Conservation (phyloP, 1,140 invertebrate genomes). For the Platyura marginata region DNA sequence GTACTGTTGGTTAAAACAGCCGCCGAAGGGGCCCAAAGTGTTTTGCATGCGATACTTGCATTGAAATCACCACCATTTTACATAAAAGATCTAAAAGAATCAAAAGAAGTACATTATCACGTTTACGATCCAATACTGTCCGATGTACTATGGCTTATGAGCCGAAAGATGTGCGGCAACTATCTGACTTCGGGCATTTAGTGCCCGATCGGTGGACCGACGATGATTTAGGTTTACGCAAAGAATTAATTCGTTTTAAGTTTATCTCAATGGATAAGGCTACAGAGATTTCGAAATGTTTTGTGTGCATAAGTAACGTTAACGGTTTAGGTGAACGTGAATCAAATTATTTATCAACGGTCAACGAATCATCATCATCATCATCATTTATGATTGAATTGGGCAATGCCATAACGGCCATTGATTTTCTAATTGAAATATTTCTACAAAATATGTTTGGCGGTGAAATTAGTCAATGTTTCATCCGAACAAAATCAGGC, state of each 20-base stretch:
- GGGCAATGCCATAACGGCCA: conserved; percentile 13
- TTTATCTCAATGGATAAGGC: neutral
- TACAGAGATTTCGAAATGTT: conserved; percentile 2
- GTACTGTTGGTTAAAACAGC: conserved; percentile 17
- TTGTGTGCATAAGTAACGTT: neutral
- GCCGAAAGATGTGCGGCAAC: neutral
- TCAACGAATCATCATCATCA: neutral
- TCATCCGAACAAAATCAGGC: conserved; percentile 12
- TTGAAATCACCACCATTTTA: conserved; percentile 17
- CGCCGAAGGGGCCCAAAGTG: conserved; percentile 17
- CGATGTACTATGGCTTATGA: neutral
- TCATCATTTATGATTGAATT: conserved; percentile 10
- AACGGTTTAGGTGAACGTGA: neutral
- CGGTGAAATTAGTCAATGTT: conserved; percentile 15
- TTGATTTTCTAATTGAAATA: conserved; percentile 19
- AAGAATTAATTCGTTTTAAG: conserved; percentile 1
- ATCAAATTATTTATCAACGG: neutral
- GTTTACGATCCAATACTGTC: conserved; percentile 6
- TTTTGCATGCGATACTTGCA: conserved; percentile 17
- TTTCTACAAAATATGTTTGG: conserved; percentile 18
- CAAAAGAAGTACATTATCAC: conserved; percentile 9
- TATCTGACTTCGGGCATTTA: conserved; percentile 1
- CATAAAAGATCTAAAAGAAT: conserved; percentile 9
- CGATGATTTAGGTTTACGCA: neutral
- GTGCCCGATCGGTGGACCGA: neutral